Evolutionary conservation across 2,113 vertebrate genomes (phyloP).

Genomic region (Passer domesticus): DNA sequence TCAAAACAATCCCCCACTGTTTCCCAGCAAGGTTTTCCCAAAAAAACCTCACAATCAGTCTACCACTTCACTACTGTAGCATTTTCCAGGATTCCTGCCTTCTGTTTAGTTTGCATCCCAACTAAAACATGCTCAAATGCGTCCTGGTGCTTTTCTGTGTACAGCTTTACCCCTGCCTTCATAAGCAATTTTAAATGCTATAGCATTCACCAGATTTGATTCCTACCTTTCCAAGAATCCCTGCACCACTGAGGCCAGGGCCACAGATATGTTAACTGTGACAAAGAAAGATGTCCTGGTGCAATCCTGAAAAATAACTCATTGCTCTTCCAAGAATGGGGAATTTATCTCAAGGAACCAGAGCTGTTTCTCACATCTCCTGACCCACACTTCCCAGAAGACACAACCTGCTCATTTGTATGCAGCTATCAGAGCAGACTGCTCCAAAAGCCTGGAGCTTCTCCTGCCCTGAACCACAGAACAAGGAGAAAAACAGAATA

Average conservation of each 20-base stretch:
- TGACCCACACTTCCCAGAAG: background rate
- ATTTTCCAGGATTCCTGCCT: background rate
- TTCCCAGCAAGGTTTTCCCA: background rate
- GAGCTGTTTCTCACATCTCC: background rate
- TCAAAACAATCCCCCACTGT: background rate
- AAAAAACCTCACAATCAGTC: background rate
- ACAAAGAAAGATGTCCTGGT: background rate
- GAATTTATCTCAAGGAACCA: background rate
- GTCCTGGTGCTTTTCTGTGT: background rate
- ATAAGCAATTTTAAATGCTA: background rate
- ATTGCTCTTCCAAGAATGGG: background rate
- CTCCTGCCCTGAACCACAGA: background rate
- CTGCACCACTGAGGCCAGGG: background rate
- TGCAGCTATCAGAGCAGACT: background rate
- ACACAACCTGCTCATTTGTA: slow-evolving; percentile 3
- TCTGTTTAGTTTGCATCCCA: background rate
- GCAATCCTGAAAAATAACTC: background rate
- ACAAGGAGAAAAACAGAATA: background rate
- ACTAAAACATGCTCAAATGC: background rate
- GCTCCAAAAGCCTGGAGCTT: slow-evolving; percentile 34
- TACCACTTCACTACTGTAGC: background rate
- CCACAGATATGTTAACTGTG: background rate
- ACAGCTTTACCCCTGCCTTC: background rate
- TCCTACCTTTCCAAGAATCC: background rate
- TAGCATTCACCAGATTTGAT: background rate